phyloP scores from a whole-genome alignment of 2,113 vertebrate species.

The Microtus montanus region DNA sequence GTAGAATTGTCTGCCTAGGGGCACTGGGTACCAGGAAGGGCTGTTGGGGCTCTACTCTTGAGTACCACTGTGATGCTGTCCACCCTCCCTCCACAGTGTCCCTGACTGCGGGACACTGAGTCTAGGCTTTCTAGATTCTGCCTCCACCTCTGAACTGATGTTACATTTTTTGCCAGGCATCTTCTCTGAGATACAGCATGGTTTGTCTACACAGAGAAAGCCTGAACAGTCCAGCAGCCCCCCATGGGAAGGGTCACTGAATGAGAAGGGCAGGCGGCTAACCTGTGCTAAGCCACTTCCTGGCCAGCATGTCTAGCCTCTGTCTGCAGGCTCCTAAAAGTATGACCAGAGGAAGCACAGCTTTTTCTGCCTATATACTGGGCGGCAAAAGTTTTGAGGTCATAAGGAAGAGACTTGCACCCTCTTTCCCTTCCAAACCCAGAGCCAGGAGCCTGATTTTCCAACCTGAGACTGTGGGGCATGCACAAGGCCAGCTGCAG shows the following conservation, averaged over 20 bases:
- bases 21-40: background rate
- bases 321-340: background rate
- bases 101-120: background rate
- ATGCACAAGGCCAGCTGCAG: background rate
- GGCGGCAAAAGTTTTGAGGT: background rate
- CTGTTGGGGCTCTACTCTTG: accelerated
- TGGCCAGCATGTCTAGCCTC: background rate
- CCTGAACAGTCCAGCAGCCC: background rate
- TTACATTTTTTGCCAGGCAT: background rate
- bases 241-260: background rate
- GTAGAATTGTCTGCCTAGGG: accelerated
- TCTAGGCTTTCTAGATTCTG: background rate
- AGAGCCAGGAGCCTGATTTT: accelerated
- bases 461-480: background rate
- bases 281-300: background rate
- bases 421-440: background rate
- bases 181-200: background rate
- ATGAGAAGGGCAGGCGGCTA: background rate
- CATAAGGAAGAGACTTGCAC: background rate
- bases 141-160: background rate
- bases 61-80: accelerated
- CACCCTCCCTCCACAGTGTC: background rate
- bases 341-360: background rate
- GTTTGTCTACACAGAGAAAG: background rate
- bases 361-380: background rate